Base-by-base conservation (phyloP, 2,888 invertebrate genomes). In the Dasypolia templi region DNA sequence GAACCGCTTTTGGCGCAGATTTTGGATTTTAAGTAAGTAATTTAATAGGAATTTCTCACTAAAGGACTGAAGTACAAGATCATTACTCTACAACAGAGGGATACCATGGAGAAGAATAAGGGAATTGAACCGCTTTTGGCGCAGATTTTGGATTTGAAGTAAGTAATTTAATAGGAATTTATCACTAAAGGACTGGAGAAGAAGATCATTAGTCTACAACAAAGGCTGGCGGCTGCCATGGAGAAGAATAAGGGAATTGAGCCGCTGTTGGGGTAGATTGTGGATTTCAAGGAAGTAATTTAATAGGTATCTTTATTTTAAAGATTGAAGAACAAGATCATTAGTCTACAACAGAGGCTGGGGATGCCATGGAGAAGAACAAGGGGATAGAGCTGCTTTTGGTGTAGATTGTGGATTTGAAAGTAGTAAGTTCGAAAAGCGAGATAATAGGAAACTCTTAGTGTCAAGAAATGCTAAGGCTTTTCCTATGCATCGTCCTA, bases 321-420 rank as follows among this genome's bases (percentile, higher is more conserved):
- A 98, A 99, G 99, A 0, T 95, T 99, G 83, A 99, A 99, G 95
- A 99, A 99, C 94, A 99, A 99, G 96, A 99, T 99, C 90, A 99
- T 99, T 89, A 98, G 98, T 59, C 95, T 99, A 85, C 99, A 99
- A 92, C 99, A 99, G 94, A 97, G 97, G 89, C 97, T 99, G 75
- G 98, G 73, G 98, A 97, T 72, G 96, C 98, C 76, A 96, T 97
- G 86, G 97, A 97, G 86, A 97, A 97, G 88, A 97, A 97, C 84
- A 96, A 96, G 74, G 94, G 95, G 44, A 94, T 98, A 2, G 98
- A 97, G 83, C 96, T 97, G 2, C 94, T 97, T 77, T 96, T 97
- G 78, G 94, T 96, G 62, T 98, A 98, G 90, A 97, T 97, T 72
- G 95, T 95, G 2, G 98, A 98, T 7, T 91, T 98, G n/a, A 98